Evolutionary conservation across 2,113 vertebrate species (phyloP), one percentile per base, ranked within the genome.

Genomic region (Meriones unguiculatus): DNA sequence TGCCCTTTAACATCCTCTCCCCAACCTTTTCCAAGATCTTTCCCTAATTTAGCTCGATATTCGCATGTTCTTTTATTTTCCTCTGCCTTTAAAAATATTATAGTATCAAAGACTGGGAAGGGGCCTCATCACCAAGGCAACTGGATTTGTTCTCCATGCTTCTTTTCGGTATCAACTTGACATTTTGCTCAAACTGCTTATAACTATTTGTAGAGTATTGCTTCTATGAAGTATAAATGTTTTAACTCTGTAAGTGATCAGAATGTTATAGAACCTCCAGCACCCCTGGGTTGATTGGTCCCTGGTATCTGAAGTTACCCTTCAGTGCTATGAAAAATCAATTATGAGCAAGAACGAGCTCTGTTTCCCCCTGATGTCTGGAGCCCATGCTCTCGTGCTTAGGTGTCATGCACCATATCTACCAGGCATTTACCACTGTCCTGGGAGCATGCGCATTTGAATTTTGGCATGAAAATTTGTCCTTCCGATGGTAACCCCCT

Each of bases 71-170:
- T 72, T 82, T 96, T 72, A 62, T 81, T 72, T 70, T 80, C 6
- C 67, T 77, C 28, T 73, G 12, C 10, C 52, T 89, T 95, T 18
- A 2, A 41, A 87, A 89, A 67, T 72, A 95, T 85, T 46, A 81
- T 20, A 52, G 35, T 32, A 69, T 69, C 50, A 35, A 88, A 30
- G 72, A 18, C 30, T 35, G 24, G 50, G 41, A n/a, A 62, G 57
- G 57, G 8, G 14, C 30, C 32, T 82, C 9, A 2, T 95, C 77
- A 65, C 76, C 64, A 92, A 87, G 86, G 84, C 59, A 94, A 89
- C 72, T 20, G 67, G 22, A 67, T 35, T 69, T 73, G 52, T 28
- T 65, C 67, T 52, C 6, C 10, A 10, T 62, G 46, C 22, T 78
- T 41, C 20, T 73, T 86, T 72, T 81, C 11, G 32, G 15, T 50